Conservation (phyloP, 2,113 vertebrate genomes). For the Rhinolophus ferrumequinum region DNA sequence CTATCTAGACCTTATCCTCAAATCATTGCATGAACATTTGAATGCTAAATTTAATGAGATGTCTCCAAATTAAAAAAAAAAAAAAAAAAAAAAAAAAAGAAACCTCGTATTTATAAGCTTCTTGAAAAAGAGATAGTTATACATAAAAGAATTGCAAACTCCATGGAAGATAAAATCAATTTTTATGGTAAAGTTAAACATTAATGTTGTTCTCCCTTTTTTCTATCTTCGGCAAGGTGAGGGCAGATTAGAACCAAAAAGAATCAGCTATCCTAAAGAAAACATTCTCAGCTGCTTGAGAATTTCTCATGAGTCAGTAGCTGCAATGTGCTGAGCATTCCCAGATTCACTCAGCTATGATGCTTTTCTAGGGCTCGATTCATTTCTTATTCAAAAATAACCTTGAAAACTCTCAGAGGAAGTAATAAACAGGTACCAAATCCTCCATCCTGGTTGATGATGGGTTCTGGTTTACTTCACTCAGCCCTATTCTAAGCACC, state of each 20-base stretch:
- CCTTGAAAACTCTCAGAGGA: conserved; percentile 66
- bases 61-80: not conserved
- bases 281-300: not conserved
- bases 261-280: conserved; percentile 49
- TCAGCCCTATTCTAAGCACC: conserved; percentile 39
- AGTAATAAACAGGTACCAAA: conserved; percentile 39
- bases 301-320: conserved; percentile 65
- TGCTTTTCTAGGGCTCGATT: conserved; percentile 57
- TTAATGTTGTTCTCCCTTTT: not conserved
- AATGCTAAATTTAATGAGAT: not conserved
- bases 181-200: conserved; percentile 12
- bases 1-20: not conserved
- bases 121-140: not conserved
- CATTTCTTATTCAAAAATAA: conserved; percentile 69
- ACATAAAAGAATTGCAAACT: not conserved
- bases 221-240: conserved; percentile 38
- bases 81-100: too few species aligned
- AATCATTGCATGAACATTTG: not conserved
- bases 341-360: not conserved
- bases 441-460: not conserved
- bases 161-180: not conserved
- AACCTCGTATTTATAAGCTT: not conserved
- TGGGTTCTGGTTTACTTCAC: conserved; percentile 48
- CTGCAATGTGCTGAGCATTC: not conserved
- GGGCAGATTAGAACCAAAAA: not conserved